phyloP scores from a whole-genome alignment of 2,797 vertebrate species.

The Psittacula echo region DNA sequence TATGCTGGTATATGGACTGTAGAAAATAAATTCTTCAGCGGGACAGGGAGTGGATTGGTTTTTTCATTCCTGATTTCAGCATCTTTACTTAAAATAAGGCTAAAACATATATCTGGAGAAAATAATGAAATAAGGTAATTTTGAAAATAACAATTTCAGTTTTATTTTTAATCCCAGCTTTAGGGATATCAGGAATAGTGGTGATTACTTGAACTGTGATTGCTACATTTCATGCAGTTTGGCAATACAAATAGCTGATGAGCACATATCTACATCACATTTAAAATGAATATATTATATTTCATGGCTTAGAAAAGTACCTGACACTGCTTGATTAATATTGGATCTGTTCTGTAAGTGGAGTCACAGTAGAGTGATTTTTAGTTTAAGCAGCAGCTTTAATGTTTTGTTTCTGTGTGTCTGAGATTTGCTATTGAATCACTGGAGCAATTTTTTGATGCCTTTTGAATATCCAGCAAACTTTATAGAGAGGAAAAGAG shows the following conservation, averaged over 20 bases:
- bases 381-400: not conserved
- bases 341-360: not conserved
- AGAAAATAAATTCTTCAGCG: not conserved
- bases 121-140: not conserved
- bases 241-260: not conserved
- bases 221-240: not conserved
- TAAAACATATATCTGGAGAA: not conserved
- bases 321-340: not conserved
- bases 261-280: not conserved
- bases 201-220: not conserved
- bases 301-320: not conserved
- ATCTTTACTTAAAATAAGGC: not conserved
- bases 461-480: not conserved
- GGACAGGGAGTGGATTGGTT: not conserved
- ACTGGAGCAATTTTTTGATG: not conserved
- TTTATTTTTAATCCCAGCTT: not conserved
- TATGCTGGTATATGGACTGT: not conserved
- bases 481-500: not conserved
- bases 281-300: not conserved
- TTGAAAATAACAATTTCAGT: conserved; percentile 5
- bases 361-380: not conserved
- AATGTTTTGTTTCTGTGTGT: not conserved
- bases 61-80: not conserved
- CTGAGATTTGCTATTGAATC: not conserved
- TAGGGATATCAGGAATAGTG: not conserved